A percentile compares a stretch with the other conserved stretches of the same genome.
Conservation (phyloP, 1,140 invertebrate species). For the Bombyx mandarina region DNA sequence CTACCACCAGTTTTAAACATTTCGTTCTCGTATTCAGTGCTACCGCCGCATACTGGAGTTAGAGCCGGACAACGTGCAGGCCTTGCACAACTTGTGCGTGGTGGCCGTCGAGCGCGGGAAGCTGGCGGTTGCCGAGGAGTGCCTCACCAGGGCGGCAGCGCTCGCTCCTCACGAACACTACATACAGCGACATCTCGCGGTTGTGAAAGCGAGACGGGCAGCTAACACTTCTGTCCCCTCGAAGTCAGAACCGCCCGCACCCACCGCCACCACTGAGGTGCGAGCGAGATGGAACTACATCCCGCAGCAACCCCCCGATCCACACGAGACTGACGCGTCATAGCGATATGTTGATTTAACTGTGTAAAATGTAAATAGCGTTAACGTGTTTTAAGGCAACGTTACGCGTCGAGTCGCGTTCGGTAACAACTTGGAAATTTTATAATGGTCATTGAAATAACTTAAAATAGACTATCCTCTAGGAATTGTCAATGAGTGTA, state of each 20-base stretch:
- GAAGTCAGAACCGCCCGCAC: constrained; percentile 8
- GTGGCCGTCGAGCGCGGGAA: constrained; percentile 93
- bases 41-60: constrained; percentile 89
- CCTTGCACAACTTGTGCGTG: constrained; percentile 95
- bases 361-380: not conserved
- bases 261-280: constrained; percentile 27
- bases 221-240: too few relatives aligned
- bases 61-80: constrained; percentile 94
- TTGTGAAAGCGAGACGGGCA: constrained; percentile 81
- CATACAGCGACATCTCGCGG: constrained; percentile 88
- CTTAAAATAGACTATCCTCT: too few relatives aligned
- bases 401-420: too few relatives aligned
- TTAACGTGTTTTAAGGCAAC: too few relatives aligned
- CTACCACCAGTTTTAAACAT: too few relatives aligned
- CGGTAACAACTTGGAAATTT: not conserved
- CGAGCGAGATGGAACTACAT: constrained; percentile 62
- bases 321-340: constrained; percentile 47
- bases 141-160: constrained; percentile 83
- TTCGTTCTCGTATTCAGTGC: constrained; percentile 74
- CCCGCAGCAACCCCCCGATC: constrained; percentile 58
- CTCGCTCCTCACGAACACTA: constrained; percentile 92
- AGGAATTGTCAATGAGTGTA: too few relatives aligned
- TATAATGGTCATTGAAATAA: too few relatives aligned
- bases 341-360: constrained; percentile 22
- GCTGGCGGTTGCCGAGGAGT: constrained; percentile 85